Conservation (phyloP, 2,113 vertebrate genomes). For the Panthera uncia region DNA sequence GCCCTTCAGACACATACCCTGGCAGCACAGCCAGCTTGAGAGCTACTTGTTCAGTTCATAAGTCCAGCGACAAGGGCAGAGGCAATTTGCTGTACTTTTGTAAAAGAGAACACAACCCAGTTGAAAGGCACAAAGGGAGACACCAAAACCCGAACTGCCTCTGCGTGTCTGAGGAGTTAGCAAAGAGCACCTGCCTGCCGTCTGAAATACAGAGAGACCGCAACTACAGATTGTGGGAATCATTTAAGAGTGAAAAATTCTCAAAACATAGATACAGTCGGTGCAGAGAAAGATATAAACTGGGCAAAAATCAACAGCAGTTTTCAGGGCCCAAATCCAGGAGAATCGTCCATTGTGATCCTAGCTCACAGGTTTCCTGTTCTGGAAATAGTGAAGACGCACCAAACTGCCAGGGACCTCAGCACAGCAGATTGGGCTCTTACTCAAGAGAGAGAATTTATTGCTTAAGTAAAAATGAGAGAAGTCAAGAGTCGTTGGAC, state of each 20-base stretch:
- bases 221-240: constrained; percentile 66
- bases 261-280: constrained; percentile 83
- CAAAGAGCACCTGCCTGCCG: neutral
- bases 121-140: constrained; percentile 80
- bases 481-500: constrained; percentile 35
- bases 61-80: constrained; percentile 55
- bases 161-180: constrained; percentile 71
- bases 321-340: constrained; percentile 40
- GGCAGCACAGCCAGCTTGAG: constrained; percentile 62
- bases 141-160: constrained; percentile 82
- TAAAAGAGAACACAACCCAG: constrained; percentile 73
- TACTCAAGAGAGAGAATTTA: constrained; percentile 71
- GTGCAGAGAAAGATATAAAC: constrained; percentile 83
- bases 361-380: constrained; percentile 66
- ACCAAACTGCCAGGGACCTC: constrained; percentile 60
- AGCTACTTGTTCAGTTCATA: constrained; percentile 57
- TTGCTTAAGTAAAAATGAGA: constrained; percentile 67
- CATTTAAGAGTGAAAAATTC: constrained; percentile 69
- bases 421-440: constrained; percentile 46
- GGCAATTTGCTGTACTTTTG: constrained; percentile 70
- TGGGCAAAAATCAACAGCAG: constrained; percentile 59
- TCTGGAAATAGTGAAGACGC: constrained; percentile 69
- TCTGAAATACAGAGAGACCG: constrained; percentile 68
- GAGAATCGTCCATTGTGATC: constrained; percentile 54
- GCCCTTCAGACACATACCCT: constrained; percentile 73